Evolutionary conservation across 2,797 vertebrate species (phyloP).

Genomic region (Poecilia wingei): DNA sequence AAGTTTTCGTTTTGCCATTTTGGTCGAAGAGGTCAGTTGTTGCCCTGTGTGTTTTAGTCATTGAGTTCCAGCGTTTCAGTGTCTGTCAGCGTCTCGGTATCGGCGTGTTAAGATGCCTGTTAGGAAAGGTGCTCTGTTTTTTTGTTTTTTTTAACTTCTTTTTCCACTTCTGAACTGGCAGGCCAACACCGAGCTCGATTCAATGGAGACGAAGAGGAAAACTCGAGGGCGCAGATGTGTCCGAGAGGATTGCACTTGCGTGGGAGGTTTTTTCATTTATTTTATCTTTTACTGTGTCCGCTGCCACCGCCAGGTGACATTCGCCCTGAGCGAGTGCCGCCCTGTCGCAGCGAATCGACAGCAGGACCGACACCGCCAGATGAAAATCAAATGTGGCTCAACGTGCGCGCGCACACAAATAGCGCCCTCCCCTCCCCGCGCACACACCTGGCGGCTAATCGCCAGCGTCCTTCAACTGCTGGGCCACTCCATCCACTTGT

Average conservation of each 20-base stretch:
- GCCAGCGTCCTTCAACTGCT: constrained; percentile 34
- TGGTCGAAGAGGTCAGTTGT: not conserved
- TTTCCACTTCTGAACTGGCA: not conserved
- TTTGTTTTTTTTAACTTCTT: constrained; percentile 1
- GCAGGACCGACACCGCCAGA: constrained; percentile 22
- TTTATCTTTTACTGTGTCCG: not conserved
- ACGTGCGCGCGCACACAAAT: not conserved
- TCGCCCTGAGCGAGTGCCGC: constrained; percentile 37
- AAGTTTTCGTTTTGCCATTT: not conserved
- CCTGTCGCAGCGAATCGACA: constrained; percentile 32
- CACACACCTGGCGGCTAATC: constrained; percentile 50
- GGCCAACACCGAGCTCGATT: constrained; percentile 18
- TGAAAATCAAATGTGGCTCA: constrained; percentile 17
- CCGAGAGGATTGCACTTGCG: constrained; percentile 3
- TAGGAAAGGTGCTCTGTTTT: constrained; percentile 17
- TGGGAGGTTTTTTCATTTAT: not conserved
- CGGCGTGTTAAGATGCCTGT: constrained; percentile 27
- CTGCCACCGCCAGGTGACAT: constrained; percentile 48
- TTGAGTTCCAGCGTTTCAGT: constrained; percentile 13
- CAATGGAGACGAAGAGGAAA: constrained; percentile 11
- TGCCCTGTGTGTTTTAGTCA: not conserved
- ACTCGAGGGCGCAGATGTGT: constrained; percentile 19
- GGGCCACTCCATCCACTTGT: constrained; percentile 44
- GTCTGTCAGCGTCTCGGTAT: constrained; percentile 20
- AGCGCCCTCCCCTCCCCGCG: not conserved